Evolutionary conservation across 1,140 invertebrate species (phyloP).

Genomic region (Tyrophagus putrescentiae): DNA sequence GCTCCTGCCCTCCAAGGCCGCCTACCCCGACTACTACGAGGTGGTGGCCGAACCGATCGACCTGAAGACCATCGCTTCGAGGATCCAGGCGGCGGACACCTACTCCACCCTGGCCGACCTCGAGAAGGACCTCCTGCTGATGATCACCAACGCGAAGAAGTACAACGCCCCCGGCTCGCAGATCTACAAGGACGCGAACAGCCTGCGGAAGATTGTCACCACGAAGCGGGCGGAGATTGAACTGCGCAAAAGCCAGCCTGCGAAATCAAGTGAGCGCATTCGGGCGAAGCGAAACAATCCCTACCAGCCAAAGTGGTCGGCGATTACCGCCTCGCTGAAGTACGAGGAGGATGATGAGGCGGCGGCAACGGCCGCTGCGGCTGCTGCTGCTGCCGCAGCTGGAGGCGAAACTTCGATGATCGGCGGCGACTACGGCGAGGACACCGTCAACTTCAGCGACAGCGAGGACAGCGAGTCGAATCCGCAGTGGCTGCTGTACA

Average conservation of each 20-base stretch:
- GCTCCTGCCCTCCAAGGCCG: slow-evolving; percentile 57
- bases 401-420: slow-evolving; percentile 48
- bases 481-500: slow-evolving; percentile 62
- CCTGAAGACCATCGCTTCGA: slow-evolving; percentile 75
- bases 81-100: slow-evolving; percentile 61
- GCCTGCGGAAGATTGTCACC: slow-evolving; percentile 59
- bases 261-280: slow-evolving; percentile 44
- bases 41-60: slow-evolving; percentile 91
- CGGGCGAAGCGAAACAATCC: slow-evolving; percentile 25
- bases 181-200: slow-evolving; percentile 89
- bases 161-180: slow-evolving; percentile 93
- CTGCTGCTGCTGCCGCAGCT: too few relatives aligned
- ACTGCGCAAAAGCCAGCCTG: slow-evolving; percentile 36
- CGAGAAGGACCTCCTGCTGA: slow-evolving; percentile 73
- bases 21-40: slow-evolving; percentile 92
- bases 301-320: slow-evolving; percentile 39
- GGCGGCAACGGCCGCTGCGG: slow-evolving; percentile 35
- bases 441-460: slow-evolving; percentile 29
- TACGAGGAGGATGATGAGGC: slow-evolving; percentile 40
- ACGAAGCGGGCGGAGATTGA: slow-evolving; percentile 50
- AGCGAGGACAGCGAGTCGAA: slow-evolving; percentile 40
- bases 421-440: slow-evolving; percentile 36
- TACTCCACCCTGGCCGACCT: slow-evolving; percentile 61
- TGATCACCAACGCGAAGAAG: slow-evolving; percentile 85
- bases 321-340: slow-evolving; percentile 43